Conservation (phyloP, 2,888 invertebrate genomes). For the Drosophila multiciliata region DNA sequence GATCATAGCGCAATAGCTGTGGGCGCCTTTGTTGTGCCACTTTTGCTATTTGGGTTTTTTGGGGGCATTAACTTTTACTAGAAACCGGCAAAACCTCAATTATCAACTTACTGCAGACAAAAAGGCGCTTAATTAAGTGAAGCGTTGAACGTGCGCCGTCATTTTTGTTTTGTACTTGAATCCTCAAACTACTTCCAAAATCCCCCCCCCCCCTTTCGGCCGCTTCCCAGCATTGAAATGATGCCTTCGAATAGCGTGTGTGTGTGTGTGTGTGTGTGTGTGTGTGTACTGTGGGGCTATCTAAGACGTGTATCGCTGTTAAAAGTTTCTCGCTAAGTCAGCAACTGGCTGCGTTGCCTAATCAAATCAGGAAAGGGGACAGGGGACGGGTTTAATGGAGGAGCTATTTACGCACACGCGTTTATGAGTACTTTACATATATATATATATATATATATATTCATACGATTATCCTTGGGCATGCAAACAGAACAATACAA, state of each 20-base stretch:
- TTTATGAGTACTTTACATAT: constrained; percentile 7
- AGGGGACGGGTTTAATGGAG: neutral
- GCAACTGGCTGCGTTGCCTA: constrained; percentile 32
- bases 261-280: constrained; percentile 6
- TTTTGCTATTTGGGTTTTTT: constrained; percentile 58
- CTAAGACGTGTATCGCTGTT: constrained; percentile 49
- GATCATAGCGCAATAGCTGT: constrained; percentile 17
- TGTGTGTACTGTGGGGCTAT: constrained; percentile 34
- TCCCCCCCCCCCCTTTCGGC: neutral
- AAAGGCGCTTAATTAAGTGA: constrained; percentile 78
- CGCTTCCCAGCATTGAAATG: constrained; percentile 5
- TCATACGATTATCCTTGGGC: constrained; percentile 10
- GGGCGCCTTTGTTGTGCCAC: constrained; percentile 59
- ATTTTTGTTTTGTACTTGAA: constrained; percentile 48
- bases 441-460: neutral
- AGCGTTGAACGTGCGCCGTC: constrained; percentile 69
- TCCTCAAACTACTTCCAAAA: neutral
- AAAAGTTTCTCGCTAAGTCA: constrained; percentile 56
- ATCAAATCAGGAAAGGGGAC: constrained; percentile 16
- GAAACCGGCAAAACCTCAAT: constrained; percentile 73
- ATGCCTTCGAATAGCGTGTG: constrained; percentile 17
- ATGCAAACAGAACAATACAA: neutral
- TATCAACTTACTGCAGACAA: constrained; percentile 78
- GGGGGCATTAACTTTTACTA: constrained; percentile 70
- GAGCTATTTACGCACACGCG: constrained; percentile 24